Evolutionary conservation across 2,113 vertebrate species (phyloP).

Genomic region (Takifugu flavidus): DNA sequence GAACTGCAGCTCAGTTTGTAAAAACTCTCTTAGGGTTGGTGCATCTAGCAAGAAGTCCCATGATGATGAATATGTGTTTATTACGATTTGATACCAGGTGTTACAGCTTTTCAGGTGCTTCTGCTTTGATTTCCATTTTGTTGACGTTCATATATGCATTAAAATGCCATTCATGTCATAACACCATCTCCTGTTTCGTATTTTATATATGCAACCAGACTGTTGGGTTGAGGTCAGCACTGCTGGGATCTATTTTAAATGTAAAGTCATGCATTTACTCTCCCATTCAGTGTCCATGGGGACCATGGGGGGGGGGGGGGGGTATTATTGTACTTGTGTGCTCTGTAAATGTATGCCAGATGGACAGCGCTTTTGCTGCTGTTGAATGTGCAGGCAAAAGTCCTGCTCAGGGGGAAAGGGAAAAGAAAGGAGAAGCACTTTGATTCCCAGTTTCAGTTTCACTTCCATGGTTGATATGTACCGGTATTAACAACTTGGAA

Average conservation of each 20-base stretch:
- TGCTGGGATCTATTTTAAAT: constrained; percentile 66
- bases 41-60: background rate
- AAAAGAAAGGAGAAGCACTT: constrained; percentile 56
- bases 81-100: too few relatives aligned
- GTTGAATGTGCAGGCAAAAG: constrained; percentile 39
- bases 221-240: constrained; percentile 49
- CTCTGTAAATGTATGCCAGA: constrained; percentile 71
- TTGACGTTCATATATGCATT: too few relatives aligned
- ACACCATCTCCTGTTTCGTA: constrained; percentile 55
- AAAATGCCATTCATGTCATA: too few relatives aligned
- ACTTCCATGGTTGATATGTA: constrained; percentile 45
- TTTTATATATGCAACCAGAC: constrained; percentile 29
- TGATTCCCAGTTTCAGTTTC: constrained; percentile 44
- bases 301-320: constrained; percentile 35
- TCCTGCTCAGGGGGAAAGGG: constrained; percentile 25
- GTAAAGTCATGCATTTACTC: constrained; percentile 60
- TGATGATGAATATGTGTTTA: background rate
- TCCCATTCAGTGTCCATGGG: constrained; percentile 58
- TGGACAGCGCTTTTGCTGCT: constrained; percentile 49
- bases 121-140: too few relatives aligned
- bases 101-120: too few relatives aligned
- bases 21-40: constrained; percentile 24
- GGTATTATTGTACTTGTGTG: constrained; percentile 67
- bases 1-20: constrained; percentile 33
- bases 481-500: constrained; percentile 16